Conservation (phyloP, 2,888 invertebrate genomes). For the Amphimallon solstitiale region DNA sequence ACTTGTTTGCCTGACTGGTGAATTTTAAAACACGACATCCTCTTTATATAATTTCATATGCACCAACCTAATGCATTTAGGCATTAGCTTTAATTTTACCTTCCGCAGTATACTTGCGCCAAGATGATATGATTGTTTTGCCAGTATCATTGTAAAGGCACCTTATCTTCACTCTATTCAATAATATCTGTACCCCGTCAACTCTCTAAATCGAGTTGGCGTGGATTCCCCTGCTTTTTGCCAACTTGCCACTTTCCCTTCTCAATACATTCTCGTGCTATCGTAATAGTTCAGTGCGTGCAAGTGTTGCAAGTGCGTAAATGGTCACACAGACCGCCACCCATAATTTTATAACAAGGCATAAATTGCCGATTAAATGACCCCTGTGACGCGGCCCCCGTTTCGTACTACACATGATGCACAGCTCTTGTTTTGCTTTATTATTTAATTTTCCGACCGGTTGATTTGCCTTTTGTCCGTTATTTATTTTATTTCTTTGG, state of each 20-base stretch:
- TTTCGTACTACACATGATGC: constrained; percentile 19
- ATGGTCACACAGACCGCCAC: constrained; percentile 25
- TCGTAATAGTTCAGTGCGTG: constrained; percentile 9
- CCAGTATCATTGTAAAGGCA: neutral
- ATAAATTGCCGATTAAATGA: constrained; percentile 37
- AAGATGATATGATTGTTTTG: neutral
- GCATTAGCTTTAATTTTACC: too few relatives aligned
- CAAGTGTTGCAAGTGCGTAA: constrained; percentile 7
- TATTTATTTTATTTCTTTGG: too few relatives aligned
- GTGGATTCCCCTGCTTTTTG: constrained; percentile 1
- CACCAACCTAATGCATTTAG: too few relatives aligned
- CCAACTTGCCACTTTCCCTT: neutral
- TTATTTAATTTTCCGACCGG: constrained; percentile 24
- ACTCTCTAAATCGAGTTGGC: constrained; percentile 8
- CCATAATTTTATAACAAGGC: constrained; percentile 32
- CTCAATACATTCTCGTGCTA: neutral
- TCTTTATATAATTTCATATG: too few relatives aligned
- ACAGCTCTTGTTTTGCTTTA: constrained; percentile 29
- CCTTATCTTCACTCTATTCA: neutral
- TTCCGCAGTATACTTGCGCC: too few relatives aligned
- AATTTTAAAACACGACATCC: too few relatives aligned
- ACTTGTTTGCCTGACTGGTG: too few relatives aligned
- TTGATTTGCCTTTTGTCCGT: constrained; percentile 14
- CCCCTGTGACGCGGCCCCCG: constrained; percentile 17
- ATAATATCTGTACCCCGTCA: neutral